Conservation (phyloP, 2,888 invertebrate species). For the Stegophylla sp. region DNA sequence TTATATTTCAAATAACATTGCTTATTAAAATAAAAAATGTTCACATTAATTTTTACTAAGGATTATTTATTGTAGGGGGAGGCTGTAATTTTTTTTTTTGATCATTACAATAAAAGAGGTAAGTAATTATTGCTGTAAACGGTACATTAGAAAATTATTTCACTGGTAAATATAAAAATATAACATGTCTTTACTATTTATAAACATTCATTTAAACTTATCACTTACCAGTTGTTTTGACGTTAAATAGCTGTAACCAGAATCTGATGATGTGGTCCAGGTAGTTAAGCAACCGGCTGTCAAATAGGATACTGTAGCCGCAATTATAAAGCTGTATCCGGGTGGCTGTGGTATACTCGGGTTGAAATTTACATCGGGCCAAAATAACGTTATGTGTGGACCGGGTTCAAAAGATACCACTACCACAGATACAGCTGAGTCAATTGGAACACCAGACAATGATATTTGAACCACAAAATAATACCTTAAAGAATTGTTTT, state of each 20-base stretch:
- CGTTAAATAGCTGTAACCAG: slow-evolving; percentile 48
- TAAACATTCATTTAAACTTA: too few species aligned
- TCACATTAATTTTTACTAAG: too few species aligned
- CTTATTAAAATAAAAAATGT: too few species aligned
- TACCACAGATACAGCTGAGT: slow-evolving; percentile 50
- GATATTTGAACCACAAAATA: slow-evolving; percentile 55
- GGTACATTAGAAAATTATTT: too few species aligned
- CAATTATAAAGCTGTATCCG: slow-evolving; percentile 21
- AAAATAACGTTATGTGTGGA: slow-evolving; percentile 50
- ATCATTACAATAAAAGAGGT: too few species aligned
- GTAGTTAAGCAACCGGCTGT: slow-evolving; percentile 25
- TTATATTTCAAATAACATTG: too few species aligned
- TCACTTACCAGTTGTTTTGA: slow-evolving; percentile 39
- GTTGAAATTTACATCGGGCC: slow-evolving; percentile 45
- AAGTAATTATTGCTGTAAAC: too few species aligned
- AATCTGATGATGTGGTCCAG: slow-evolving; percentile 48
- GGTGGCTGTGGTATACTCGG: slow-evolving; percentile 38
- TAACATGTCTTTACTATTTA: too few species aligned
- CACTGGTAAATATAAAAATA: too few species aligned
- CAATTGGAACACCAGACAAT: slow-evolving; percentile 27
- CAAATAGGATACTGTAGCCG: slow-evolving; percentile 38
- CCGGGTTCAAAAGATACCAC: slow-evolving; percentile 48
- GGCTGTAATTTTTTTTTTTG: too few species aligned
- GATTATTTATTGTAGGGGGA: too few species aligned
- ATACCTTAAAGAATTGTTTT: slow-evolving; percentile 24